Conservation (phyloP, 2,888 invertebrate genomes). For the Nomada ferruginata region DNA sequence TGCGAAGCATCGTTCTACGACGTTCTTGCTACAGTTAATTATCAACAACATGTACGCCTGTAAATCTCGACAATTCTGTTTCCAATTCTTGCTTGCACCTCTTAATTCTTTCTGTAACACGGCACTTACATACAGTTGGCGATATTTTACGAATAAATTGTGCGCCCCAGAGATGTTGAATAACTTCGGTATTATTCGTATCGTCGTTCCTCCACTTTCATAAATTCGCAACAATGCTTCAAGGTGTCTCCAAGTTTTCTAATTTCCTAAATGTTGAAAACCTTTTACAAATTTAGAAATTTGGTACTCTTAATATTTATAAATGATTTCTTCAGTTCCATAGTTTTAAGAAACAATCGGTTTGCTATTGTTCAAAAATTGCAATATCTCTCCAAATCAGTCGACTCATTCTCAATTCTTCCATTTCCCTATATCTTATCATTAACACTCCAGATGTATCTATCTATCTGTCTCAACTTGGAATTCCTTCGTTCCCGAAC, state of each 20-base stretch:
- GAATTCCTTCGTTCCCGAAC: too few species aligned
- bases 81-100: slow-evolving; percentile 35
- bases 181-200: neutral
- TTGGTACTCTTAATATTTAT: too few species aligned
- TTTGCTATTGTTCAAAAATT: too few species aligned
- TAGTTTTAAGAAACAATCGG: too few species aligned
- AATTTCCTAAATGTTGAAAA: too few species aligned
- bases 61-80: slow-evolving; percentile 51
- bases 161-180: neutral
- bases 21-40: slow-evolving; percentile 55
- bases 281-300: too few species aligned
- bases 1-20: slow-evolving; percentile 59
- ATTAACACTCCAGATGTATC: too few species aligned
- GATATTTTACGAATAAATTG: slow-evolving; percentile 33
- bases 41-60: slow-evolving; percentile 53
- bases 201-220: neutral
- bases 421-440: too few species aligned
- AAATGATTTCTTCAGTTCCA: too few species aligned
- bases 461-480: too few species aligned
- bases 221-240: slow-evolving; percentile 1
- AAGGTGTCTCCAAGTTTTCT: neutral
- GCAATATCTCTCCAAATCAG: too few species aligned
- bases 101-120: slow-evolving; percentile 45
- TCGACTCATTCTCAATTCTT: too few species aligned
- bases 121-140: slow-evolving; percentile 8